These are phyloP conservation scores for Lathronympha strigana DNA, from an alignment of 2,888 invertebrate species.

Conservation along the genomic window DNA sequence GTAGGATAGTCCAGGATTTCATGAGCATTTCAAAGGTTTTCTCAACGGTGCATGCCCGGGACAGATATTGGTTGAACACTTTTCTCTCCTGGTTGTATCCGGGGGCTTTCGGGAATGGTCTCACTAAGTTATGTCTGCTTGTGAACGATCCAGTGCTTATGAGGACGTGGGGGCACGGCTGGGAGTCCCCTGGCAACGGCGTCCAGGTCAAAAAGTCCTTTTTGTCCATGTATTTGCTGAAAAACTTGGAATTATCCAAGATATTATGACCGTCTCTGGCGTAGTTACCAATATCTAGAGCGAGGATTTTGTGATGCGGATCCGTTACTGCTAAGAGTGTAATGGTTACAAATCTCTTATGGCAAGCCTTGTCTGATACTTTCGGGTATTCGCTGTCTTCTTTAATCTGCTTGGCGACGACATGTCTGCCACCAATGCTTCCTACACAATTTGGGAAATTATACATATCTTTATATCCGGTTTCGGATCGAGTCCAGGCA, in stretches of 20 bases:
- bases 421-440: constrained; percentile 14
- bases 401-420: neutral
- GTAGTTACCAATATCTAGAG: constrained; percentile 28
- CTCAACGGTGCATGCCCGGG: neutral
- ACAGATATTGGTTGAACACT: constrained; percentile 7
- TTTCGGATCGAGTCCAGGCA: constrained; percentile 11
- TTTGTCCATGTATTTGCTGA: neutral
- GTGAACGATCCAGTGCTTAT: constrained; percentile 1
- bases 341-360: neutral
- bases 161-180: neutral
- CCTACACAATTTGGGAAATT: constrained; percentile 27
- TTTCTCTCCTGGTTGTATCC: neutral
- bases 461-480: neutral
- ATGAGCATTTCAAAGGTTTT: constrained; percentile 15
- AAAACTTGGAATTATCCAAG: constrained; percentile 21
- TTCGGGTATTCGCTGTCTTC: neutral
- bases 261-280: neutral
- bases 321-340: constrained; percentile 17
- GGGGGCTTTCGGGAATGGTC: neutral
- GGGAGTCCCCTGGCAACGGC: neutral
- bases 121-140: neutral
- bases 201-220: constrained; percentile 3
- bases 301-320: neutral
- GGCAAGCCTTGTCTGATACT: neutral
- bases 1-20: constrained; percentile 7